Evolutionary conservation across 2,888 invertebrate genomes (phyloP).

Genomic region (Hirudinaria manillensis): DNA sequence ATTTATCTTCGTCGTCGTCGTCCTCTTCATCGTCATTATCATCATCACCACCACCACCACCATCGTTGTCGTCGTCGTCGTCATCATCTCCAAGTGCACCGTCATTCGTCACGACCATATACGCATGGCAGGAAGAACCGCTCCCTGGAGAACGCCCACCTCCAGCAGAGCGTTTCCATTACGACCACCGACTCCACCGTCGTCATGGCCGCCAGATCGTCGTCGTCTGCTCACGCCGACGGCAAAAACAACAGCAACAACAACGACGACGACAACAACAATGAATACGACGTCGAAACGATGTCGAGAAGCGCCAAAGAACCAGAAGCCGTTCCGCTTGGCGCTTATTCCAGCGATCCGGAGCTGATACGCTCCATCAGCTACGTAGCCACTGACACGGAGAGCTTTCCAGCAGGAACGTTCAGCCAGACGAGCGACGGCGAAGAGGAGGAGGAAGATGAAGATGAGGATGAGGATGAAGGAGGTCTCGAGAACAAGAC

Average conservation of each 20-base stretch:
- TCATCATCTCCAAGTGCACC: not conserved
- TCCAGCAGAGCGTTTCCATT: not conserved
- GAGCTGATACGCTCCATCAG: not conserved
- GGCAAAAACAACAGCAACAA: not conserved
- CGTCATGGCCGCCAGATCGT: not conserved
- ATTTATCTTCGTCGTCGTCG: not conserved
- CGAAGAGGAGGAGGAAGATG: not conserved
- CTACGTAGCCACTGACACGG: not conserved
- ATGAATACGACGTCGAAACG: not conserved
- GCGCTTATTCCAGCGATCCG: not conserved
- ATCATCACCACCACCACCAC: slow-evolving; percentile 1
- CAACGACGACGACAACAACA: not conserved
- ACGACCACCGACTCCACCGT: not conserved
- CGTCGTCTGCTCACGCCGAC: not conserved
- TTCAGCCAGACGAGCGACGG: not conserved
- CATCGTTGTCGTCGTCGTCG: slow-evolving; percentile 9
- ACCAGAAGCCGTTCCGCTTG: not conserved
- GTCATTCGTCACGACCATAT: not conserved
- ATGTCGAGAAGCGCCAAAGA: not conserved
- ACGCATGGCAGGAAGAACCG: slow-evolving; percentile 1
- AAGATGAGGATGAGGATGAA: not conserved
- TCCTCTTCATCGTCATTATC: slow-evolving; percentile 13
- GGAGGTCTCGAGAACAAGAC: no score
- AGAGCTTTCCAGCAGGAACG: not conserved
- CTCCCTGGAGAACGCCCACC: not conserved